A percentile compares a stretch with the other conserved stretches of the same genome.
Conservation (phyloP, 1,140 invertebrate genomes). For the Ostrea edulis region DNA sequence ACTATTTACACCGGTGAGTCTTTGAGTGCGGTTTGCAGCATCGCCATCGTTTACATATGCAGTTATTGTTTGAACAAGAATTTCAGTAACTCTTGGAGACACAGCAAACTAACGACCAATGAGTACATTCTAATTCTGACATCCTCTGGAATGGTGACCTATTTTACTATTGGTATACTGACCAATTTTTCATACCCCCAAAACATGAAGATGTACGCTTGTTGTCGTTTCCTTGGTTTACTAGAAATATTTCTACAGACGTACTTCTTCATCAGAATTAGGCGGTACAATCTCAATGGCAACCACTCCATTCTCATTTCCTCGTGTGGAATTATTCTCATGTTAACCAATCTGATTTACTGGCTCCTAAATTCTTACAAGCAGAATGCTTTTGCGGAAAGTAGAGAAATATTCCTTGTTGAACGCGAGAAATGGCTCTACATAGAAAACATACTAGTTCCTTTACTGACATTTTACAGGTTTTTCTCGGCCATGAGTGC, state of each 20-base stretch:
- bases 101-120: background rate
- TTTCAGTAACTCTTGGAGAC: background rate
- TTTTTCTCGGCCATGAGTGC: background rate
- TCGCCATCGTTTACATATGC: background rate
- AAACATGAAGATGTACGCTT: background rate
- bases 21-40: background rate
- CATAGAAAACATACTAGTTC: background rate
- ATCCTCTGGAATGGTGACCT: background rate
- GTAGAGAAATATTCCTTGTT: background rate
- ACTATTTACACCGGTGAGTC: background rate
- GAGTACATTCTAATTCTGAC: background rate
- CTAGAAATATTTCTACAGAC: background rate
- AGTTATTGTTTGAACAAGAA: background rate
- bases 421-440: background rate
- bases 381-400: background rate
- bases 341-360: background rate
- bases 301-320: background rate
- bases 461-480: constrained; percentile 2
- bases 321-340: background rate
- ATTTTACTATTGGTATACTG: background rate
- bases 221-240: background rate
- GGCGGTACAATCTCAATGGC: background rate
- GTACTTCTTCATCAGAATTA: background rate
- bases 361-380: background rate
- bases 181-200: background rate